Percentiles rank a stretch among this genome's conserved stretches.
These are phyloP conservation scores for Phrynocephalus vlangalii DNA, from an alignment of 2,797 vertebrate genomes.

Conservation along the genomic window DNA sequence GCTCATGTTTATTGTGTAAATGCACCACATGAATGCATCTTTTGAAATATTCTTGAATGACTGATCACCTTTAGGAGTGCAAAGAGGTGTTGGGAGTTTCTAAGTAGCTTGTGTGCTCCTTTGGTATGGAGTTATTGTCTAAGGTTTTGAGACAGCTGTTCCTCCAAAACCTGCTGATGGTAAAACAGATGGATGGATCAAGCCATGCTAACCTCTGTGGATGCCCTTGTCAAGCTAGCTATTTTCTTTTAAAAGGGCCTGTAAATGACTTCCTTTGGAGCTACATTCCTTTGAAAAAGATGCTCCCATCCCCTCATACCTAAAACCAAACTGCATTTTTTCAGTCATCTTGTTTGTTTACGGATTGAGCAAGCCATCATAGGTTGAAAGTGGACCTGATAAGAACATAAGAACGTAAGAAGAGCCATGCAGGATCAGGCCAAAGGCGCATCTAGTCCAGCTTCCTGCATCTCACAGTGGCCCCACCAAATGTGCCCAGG, in stretches of 20 bases:
- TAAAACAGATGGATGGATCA: not conserved
- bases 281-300: not conserved
- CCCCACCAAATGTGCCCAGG: too few species aligned
- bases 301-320: too few species aligned
- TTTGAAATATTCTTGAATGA: conserved; percentile 18
- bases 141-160: not conserved
- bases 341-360: too few species aligned
- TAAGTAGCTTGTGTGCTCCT: not conserved
- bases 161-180: not conserved
- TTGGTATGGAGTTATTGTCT: not conserved
- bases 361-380: too few species aligned
- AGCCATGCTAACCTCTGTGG: not conserved
- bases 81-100: not conserved
- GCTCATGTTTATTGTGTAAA: not conserved
- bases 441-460: too few species aligned
- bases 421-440: too few species aligned
- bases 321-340: too few species aligned
- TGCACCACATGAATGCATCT: not conserved
- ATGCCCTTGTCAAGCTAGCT: not conserved
- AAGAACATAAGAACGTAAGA: too few species aligned
- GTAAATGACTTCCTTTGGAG: not conserved
- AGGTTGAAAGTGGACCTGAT: too few species aligned
- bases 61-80: not conserved
- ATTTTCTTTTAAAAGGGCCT: not conserved
- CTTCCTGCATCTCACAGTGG: too few species aligned